Conservation (phyloP, 2,113 vertebrate species). For the Benitochromis conjunctus region DNA sequence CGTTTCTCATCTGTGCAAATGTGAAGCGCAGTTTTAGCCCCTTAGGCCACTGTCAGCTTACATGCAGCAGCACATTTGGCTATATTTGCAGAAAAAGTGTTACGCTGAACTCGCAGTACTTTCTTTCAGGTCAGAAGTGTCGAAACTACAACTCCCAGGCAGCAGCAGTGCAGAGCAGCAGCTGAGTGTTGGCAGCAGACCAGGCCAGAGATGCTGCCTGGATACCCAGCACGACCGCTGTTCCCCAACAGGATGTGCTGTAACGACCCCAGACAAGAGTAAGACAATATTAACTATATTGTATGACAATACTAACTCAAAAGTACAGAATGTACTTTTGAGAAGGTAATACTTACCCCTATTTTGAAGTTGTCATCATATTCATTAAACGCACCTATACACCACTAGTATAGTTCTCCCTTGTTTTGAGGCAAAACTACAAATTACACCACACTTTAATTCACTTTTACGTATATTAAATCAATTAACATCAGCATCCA, state of each 20-base stretch:
- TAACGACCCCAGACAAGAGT: slow-evolving; percentile 72
- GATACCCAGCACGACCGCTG: slow-evolving; percentile 58
- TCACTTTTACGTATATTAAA: background rate
- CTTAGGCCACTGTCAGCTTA: background rate
- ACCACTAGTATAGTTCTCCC: too few species aligned
- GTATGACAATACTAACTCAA: slow-evolving; percentile 42
- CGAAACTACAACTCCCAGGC: slow-evolving; percentile 30
- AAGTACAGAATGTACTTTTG: background rate
- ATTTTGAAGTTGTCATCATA: background rate
- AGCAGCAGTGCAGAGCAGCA: slow-evolving; percentile 26
- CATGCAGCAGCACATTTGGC: background rate
- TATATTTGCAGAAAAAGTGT: background rate
- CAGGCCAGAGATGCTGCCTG: slow-evolving; percentile 19
- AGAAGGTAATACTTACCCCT: background rate
- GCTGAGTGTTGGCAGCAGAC: background rate
- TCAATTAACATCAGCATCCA: background rate
- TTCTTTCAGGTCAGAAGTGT: slow-evolving; percentile 70
- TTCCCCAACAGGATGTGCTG: slow-evolving; percentile 68
- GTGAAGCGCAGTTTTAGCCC: background rate
- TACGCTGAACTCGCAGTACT: background rate
- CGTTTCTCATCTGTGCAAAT: slow-evolving; percentile 12
- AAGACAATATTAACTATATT: background rate
- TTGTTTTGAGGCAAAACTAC: background rate
- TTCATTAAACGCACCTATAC: background rate
- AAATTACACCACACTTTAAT: background rate